These are phyloP conservation scores for Tanytarsus gracilentus DNA, from an alignment of 2,888 invertebrate species.

Conservation along the genomic window DNA sequence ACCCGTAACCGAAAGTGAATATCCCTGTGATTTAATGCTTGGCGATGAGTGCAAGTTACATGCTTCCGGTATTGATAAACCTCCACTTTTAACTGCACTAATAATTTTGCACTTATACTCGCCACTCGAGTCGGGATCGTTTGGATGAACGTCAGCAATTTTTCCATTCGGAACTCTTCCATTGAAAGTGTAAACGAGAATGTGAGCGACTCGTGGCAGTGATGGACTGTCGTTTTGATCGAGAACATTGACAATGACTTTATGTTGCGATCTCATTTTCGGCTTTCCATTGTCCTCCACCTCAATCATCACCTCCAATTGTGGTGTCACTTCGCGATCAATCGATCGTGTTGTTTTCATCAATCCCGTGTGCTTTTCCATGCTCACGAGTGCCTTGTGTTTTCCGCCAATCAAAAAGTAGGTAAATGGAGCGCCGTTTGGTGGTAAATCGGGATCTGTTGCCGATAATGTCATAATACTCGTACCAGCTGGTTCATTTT, in stretches of 20 bases:
- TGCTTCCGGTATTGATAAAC: slow-evolving; percentile 61
- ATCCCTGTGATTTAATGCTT: slow-evolving; percentile 62
- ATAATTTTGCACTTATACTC: slow-evolving; percentile 79
- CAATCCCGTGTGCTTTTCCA: slow-evolving; percentile 72
- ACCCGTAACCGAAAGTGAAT: slow-evolving; percentile 71
- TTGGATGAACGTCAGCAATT: slow-evolving; percentile 85
- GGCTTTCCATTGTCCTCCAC: slow-evolving; percentile 84
- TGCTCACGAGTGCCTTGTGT: slow-evolving; percentile 63
- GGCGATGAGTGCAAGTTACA: slow-evolving; percentile 72
- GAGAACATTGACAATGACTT: slow-evolving; percentile 62
- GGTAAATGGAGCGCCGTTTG: slow-evolving; percentile 83
- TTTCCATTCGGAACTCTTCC: slow-evolving; percentile 67
- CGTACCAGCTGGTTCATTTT: slow-evolving; percentile 78
- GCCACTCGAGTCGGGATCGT: slow-evolving; percentile 83
- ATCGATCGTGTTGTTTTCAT: slow-evolving; percentile 68
- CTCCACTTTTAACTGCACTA: slow-evolving; percentile 41
- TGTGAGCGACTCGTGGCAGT: slow-evolving; percentile 68
- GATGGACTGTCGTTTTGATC: slow-evolving; percentile 92
- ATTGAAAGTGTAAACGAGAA: slow-evolving; percentile 69
- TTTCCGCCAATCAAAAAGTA: slow-evolving; percentile 71
- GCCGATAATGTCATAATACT: slow-evolving; percentile 78
- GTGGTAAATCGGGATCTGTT: slow-evolving; percentile 79
- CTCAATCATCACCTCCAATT: slow-evolving; percentile 65
- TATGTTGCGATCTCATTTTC: slow-evolving; percentile 70
- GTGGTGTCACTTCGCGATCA: slow-evolving; percentile 72